These are phyloP conservation scores for Oreohelix idahoensis DNA, from an alignment of 1,140 invertebrate species.

Conservation along the genomic window DNA sequence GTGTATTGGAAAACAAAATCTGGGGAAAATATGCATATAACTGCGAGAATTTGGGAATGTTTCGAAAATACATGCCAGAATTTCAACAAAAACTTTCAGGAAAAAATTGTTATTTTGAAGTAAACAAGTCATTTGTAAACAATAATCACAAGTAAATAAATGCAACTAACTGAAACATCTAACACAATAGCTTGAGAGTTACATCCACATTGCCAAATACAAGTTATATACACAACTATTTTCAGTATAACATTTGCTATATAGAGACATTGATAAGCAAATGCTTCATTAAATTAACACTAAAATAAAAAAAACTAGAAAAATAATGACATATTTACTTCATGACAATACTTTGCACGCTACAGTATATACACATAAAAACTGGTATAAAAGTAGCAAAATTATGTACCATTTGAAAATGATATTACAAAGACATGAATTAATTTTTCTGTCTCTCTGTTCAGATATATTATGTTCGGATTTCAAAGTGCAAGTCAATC, in stretches of 20 bases:
- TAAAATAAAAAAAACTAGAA: neutral
- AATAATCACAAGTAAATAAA: neutral
- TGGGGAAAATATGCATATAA: neutral
- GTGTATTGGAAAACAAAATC: neutral
- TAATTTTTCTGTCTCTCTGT: neutral
- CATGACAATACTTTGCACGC: neutral
- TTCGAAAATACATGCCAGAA: neutral
- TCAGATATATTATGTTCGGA: neutral
- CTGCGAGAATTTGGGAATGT: conserved; percentile 1
- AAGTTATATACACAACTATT: neutral
- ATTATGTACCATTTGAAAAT: conserved; percentile 12
- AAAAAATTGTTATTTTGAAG: neutral
- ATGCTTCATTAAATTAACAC: neutral
- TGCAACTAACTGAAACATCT: conserved; percentile 1
- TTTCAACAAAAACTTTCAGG: neutral
- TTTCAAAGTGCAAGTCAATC: neutral
- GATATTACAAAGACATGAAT: neutral
- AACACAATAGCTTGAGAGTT: neutral
- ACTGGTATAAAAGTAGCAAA: conserved; percentile 17
- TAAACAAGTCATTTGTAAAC: neutral
- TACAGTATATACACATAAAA: neutral
- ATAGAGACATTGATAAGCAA: neutral
- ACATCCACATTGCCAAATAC: neutral
- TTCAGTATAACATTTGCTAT: neutral
- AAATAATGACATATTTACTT: neutral